A percentile compares a stretch with the other conserved stretches of the same genome.
phyloP scores from a whole-genome alignment of 1,140 invertebrate species.

The Zaprionus gabonicus region DNA sequence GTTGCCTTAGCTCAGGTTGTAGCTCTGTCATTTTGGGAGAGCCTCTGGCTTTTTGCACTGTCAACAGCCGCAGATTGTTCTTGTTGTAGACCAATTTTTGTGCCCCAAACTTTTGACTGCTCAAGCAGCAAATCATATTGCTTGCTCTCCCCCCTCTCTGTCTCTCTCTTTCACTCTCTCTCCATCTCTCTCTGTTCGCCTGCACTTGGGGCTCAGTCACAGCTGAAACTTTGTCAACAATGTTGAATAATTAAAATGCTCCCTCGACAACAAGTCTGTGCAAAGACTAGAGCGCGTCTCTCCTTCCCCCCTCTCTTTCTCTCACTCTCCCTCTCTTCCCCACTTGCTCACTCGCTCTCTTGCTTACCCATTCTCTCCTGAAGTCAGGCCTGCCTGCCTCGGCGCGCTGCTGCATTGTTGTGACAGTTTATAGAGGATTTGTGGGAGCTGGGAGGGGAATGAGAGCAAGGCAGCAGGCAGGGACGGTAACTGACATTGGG shows the following conservation, averaged over 20 bases:
- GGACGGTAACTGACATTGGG: background rate
- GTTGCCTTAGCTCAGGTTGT: background rate
- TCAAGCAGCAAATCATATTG: conserved; percentile 81
- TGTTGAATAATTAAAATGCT: conserved; percentile 84
- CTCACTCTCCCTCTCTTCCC: background rate
- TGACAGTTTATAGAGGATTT: conserved; percentile 52
- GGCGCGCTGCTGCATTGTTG: conserved; percentile 27
- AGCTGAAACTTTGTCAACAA: conserved; percentile 82
- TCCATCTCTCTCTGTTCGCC: background rate
- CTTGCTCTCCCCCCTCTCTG: conserved; percentile 18
- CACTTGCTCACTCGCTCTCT: background rate
- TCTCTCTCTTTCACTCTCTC: conserved; percentile 4
- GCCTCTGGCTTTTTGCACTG: conserved; percentile 29
- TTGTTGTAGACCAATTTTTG: conserved; percentile 46
- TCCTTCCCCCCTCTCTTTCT: background rate
- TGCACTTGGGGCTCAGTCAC: conserved; percentile 27
- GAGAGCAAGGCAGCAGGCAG: background rate
- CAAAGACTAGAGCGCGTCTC: conserved; percentile 46
- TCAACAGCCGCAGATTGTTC: conserved; percentile 47
- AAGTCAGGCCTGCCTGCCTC: conserved; percentile 4
- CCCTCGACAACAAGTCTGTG: conserved; percentile 71
- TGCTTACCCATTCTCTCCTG: background rate
- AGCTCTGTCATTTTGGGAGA: conserved; percentile 4
- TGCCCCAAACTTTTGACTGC: conserved; percentile 71
- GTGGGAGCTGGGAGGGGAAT: background rate